Conservation (phyloP, 1,140 invertebrate genomes). For the Drosophila takahashii region DNA sequence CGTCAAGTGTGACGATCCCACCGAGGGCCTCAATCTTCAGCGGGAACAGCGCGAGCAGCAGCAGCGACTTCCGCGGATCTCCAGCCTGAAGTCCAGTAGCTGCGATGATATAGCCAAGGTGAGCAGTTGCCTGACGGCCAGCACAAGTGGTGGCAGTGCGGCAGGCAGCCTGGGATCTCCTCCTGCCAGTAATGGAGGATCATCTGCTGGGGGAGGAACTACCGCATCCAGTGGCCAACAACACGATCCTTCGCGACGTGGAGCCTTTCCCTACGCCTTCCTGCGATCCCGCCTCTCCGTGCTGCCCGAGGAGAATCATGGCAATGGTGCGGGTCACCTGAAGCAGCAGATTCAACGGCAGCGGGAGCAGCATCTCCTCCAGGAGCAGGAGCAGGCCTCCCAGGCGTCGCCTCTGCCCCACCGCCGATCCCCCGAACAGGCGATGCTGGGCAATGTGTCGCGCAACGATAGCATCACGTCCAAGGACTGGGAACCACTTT, state of each 20-base stretch:
- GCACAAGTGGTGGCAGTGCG: constrained; percentile 40
- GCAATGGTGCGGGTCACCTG: constrained; percentile 84
- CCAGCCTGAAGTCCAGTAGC: constrained; percentile 78
- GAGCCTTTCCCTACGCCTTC: constrained; percentile 92
- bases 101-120: constrained; percentile 84
- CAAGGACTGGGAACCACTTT: constrained; percentile 85
- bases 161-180: constrained; percentile 47
- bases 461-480: constrained; percentile 83
- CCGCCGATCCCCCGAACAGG: constrained; percentile 64
- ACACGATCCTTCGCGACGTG: constrained; percentile 70
- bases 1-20: constrained; percentile 91
- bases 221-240: constrained; percentile 29
- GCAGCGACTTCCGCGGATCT: constrained; percentile 39
- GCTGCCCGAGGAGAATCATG: constrained; percentile 89
- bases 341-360: constrained; percentile 79
- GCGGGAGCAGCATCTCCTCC: constrained; percentile 12
- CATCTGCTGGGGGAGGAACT: neutral
- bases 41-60: constrained; percentile 70
- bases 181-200: constrained; percentile 3
- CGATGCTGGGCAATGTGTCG: constrained; percentile 64
- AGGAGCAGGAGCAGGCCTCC: constrained; percentile 10
- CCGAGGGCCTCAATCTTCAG: constrained; percentile 89
- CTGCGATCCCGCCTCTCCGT: constrained; percentile 90
- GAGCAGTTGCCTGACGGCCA: constrained; percentile 62
- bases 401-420: constrained; percentile 54